Conservation (phyloP, 2,888 invertebrate species). For the Drosophila mimetica region DNA sequence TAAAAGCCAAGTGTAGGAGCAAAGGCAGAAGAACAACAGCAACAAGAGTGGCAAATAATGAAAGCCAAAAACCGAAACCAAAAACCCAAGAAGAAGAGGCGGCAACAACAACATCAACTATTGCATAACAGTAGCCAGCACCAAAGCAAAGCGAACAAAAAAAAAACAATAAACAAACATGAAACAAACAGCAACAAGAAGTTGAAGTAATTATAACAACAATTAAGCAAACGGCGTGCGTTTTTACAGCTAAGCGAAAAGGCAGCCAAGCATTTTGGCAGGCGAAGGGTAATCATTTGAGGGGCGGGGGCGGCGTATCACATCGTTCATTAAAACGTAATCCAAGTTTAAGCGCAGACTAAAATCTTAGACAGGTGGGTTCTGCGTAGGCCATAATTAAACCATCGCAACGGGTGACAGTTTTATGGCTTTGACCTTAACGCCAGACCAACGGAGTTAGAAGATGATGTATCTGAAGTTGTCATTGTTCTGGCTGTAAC, state of each 20-base stretch:
- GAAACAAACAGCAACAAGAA: constrained; percentile 47
- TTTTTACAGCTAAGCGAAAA: constrained; percentile 73
- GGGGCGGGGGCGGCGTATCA: constrained; percentile 3
- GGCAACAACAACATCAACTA: constrained; percentile 36
- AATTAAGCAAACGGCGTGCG: constrained; percentile 81
- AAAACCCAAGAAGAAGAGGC: constrained; percentile 43
- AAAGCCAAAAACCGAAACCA: constrained; percentile 80
- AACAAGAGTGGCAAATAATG: constrained; percentile 70
- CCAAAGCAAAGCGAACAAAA: constrained; percentile 31
- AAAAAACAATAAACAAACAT: constrained; percentile 44
- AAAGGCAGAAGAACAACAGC: constrained; percentile 49
- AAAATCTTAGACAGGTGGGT: constrained; percentile 27
- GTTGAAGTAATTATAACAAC: constrained; percentile 79
- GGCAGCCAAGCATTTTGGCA: constrained; percentile 67
- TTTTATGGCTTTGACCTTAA: constrained; percentile 74
- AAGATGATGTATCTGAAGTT: constrained; percentile 9
- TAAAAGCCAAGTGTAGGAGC: constrained; percentile 60
- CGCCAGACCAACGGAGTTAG: constrained; percentile 58
- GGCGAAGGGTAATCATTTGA: constrained; percentile 4
- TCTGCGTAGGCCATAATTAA: constrained; percentile 45
- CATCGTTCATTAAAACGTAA: constrained; percentile 65
- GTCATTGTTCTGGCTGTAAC: constrained; percentile 55
- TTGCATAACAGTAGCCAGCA: constrained; percentile 68
- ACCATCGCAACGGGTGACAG: constrained; percentile 56
- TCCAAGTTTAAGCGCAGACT: constrained; percentile 35